Evolutionary conservation across 1,140 invertebrate genomes (phyloP), one percentile per base, ranked within the genome.

Genomic region (Nautilus pompilius): DNA sequence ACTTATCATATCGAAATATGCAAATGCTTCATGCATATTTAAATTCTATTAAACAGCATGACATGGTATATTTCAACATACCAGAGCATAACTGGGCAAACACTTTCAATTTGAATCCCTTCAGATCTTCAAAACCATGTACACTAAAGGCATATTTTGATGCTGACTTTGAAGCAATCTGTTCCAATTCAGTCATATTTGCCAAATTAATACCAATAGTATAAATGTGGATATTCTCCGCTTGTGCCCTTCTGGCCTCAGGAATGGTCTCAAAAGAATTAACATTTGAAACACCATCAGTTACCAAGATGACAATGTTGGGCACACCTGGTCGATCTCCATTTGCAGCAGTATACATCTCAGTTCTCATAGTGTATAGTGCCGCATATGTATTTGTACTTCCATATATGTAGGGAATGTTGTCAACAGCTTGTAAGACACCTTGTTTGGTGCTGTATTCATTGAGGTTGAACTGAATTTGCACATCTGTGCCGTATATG

Each of bases 271-370:
- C 62, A 13, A 53, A 51, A 10, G 67, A 59, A 56, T 77, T 75
- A 46, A 73, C 69, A 55, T 80, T 76, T 15, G 79, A 81, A 8
- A 71, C 64, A 56, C 79, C 79, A 69, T 80, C 79, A 22, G 77
- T 79, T 8, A 80, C 33, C 2, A 80, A 36, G 13, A 79, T 68
- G n/a, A 55, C 67, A 22, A 79, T 59, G 46, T 79, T 77, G 15
- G 54, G 57, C 1, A 74, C 74, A 36, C 58, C 61, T 5, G 65
- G 65, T 49, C 79, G 62, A 45, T 77, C 77, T 0, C 79, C 78
- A 57, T 76, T 67, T 28, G 4, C 22, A 15, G 33, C 49, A 6
- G 62, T 67, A 62, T 73, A 81, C 69, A 79, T 71, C 30, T 74
- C 26, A 20, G 60, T 58, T 10, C 70, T 58, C 66, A 77, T 70